Conservation (phyloP, 1,140 invertebrate species). For the Leptinotarsa texana region DNA sequence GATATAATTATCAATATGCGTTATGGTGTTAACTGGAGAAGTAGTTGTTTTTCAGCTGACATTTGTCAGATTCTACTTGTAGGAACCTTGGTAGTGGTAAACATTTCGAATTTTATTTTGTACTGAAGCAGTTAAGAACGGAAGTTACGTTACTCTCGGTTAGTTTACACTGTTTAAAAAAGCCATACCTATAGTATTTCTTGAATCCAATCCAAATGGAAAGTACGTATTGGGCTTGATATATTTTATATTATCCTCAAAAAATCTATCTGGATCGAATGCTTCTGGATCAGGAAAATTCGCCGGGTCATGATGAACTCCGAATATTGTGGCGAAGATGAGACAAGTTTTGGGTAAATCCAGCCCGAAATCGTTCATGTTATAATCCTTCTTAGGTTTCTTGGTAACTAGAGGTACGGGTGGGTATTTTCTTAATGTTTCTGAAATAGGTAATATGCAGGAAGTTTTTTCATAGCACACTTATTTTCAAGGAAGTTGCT, state of each 20-base stretch:
- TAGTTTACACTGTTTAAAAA: too few species aligned
- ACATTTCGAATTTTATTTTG: too few species aligned
- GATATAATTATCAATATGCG: too few species aligned
- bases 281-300: slow-evolving; percentile 45
- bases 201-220: slow-evolving; percentile 31
- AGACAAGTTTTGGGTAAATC: slow-evolving; percentile 45
- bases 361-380: slow-evolving; percentile 5
- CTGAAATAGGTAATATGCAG: slow-evolving; percentile 24
- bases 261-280: slow-evolving; percentile 49
- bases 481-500: too few species aligned
- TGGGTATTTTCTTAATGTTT: slow-evolving; percentile 41
- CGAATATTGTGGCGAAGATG: slow-evolving; percentile 57
- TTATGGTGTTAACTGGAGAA: too few species aligned
- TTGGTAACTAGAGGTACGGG: slow-evolving; percentile 30
- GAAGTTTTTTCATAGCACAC: too few species aligned
- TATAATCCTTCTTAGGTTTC: slow-evolving; percentile 15
- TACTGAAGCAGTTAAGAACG: too few species aligned
- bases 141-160: too few species aligned
- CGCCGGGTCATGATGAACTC: slow-evolving; percentile 64
- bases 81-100: too few species aligned
- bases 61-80: too few species aligned
- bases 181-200: slow-evolving; percentile 26
- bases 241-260: slow-evolving; percentile 39
- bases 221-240: slow-evolving; percentile 30
- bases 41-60: too few species aligned